Conservation (phyloP, 2,888 invertebrate genomes). For the Trichogramma evanescens region DNA sequence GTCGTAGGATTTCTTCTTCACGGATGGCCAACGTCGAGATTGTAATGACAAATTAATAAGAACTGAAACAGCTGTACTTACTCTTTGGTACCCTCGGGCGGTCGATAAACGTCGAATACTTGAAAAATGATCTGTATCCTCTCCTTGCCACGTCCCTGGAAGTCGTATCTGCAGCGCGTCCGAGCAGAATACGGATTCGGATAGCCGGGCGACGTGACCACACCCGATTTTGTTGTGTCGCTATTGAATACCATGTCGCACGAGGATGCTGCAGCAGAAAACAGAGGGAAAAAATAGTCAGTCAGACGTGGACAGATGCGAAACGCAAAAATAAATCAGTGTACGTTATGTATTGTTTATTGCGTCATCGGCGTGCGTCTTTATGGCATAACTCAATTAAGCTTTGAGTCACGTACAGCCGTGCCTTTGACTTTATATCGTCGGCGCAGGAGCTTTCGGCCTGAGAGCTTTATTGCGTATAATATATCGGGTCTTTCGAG, state of each 20-base stretch:
- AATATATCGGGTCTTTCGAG: too few relatives aligned
- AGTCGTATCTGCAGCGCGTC: slow-evolving; percentile 82
- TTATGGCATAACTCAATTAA: too few relatives aligned
- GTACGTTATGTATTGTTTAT: not conserved
- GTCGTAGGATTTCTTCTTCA: not conserved
- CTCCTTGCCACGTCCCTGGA: slow-evolving; percentile 79
- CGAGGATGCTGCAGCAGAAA: slow-evolving; percentile 60
- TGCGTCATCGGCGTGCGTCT: not conserved
- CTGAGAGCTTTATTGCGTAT: too few relatives aligned
- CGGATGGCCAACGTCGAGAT: not conserved
- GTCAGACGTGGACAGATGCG: not conserved
- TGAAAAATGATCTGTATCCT: slow-evolving; percentile 78
- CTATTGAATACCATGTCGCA: slow-evolving; percentile 75
- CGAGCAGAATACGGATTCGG: slow-evolving; percentile 75
- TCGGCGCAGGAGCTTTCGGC: too few relatives aligned
- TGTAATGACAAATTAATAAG: not conserved
- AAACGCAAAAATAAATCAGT: not conserved
- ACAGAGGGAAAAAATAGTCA: not conserved
- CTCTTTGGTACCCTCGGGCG: slow-evolving; percentile 58
- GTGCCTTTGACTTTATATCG: too few relatives aligned
- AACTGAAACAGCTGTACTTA: slow-evolving; percentile 46
- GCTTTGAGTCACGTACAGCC: too few relatives aligned
- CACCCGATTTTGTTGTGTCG: slow-evolving; percentile 73
- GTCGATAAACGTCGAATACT: slow-evolving; percentile 73
- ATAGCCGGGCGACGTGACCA: slow-evolving; percentile 77